Percentiles rank a stretch among this genome's conserved stretches.
Conservation (phyloP, 2,888 invertebrate genomes). For the Athalia cordata region DNA sequence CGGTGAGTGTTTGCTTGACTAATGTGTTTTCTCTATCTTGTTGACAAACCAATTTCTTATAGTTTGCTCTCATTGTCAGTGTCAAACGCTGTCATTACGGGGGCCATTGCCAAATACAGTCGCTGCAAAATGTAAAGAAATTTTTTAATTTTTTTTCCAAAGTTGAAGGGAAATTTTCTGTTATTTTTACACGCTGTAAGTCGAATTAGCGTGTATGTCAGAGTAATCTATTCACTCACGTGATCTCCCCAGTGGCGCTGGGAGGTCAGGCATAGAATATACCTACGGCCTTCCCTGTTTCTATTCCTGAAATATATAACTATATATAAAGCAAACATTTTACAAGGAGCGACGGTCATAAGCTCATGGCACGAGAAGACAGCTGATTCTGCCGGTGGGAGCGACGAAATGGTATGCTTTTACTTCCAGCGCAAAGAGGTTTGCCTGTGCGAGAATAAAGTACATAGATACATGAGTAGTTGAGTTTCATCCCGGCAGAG, state of each 20-base stretch:
- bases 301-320: not conserved
- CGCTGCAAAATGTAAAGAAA: no score
- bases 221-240: not conserved
- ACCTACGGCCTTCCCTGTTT: conserved; percentile 4
- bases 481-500: not conserved
- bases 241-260: not conserved
- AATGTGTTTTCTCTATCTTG: conserved; percentile 49
- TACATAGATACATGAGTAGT: not conserved
- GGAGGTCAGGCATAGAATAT: not conserved
- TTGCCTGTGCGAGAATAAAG: not conserved
- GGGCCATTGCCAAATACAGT: not conserved
- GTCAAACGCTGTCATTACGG: conserved; percentile 13
- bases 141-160: no score
- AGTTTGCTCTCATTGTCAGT: conserved; percentile 44
- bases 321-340: not conserved
- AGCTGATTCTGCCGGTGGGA: not conserved
- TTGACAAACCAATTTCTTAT: conserved; percentile 50
- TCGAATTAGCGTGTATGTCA: conserved; percentile 1
- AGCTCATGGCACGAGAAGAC: not conserved
- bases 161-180: not conserved
- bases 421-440: not conserved
- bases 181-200: conserved; percentile 1
- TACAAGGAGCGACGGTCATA: conserved; percentile 3
- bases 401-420: not conserved
- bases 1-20: conserved; percentile 50